Percentiles rank a stretch among this genome's conserved stretches.
Conservation (phyloP, 2,113 vertebrate genomes). For the Heptranchias perlo region DNA sequence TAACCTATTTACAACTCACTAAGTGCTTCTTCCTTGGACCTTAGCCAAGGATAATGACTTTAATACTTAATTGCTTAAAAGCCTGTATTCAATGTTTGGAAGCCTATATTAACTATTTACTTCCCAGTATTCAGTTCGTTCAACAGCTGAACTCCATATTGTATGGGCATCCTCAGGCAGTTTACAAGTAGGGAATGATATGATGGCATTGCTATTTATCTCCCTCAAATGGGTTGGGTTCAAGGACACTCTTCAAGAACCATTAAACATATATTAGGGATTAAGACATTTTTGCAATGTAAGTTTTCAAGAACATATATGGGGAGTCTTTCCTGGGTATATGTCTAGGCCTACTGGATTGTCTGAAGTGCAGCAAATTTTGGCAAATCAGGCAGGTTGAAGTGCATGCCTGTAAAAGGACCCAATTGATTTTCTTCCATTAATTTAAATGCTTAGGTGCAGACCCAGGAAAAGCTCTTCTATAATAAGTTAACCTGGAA, state of each 20-base stretch:
- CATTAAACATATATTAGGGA: background rate
- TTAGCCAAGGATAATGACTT: conserved; percentile 4
- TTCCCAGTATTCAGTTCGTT: background rate
- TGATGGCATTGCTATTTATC: background rate
- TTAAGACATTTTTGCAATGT: too few species aligned
- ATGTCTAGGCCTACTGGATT: background rate
- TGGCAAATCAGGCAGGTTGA: background rate
- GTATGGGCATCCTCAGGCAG: background rate
- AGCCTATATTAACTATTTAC: background rate
- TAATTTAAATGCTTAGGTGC: background rate
- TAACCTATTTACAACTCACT: background rate
- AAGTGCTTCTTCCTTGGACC: background rate
- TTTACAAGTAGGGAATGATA: background rate
- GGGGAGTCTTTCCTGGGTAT: background rate
- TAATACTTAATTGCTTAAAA: background rate
- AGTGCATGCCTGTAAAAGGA: background rate
- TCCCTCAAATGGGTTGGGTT: background rate
- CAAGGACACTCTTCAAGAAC: background rate
- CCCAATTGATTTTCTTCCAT: background rate
- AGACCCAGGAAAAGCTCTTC: background rate
- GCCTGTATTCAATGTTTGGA: background rate
- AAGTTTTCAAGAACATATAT: background rate
- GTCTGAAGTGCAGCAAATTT: background rate
- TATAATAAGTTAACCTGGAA: background rate
- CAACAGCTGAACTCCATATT: background rate